Base-by-base conservation (phyloP, 2,888 invertebrate genomes). In the Oasisia sp. region DNA sequence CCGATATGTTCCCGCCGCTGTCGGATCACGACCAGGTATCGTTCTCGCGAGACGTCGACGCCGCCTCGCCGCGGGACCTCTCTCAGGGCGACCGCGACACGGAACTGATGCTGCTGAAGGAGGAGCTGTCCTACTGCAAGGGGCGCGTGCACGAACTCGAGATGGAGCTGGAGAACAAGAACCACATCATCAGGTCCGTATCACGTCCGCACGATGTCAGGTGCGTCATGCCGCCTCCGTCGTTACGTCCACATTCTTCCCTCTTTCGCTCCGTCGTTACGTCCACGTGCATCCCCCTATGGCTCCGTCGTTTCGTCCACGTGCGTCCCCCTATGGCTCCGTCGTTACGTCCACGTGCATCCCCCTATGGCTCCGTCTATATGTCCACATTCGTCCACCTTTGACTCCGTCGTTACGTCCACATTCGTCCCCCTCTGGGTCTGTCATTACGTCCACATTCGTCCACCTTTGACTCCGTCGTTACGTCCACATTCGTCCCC, bases 1-100 rank as follows among this genome's bases (percentile, higher is more conserved):
- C 74, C 74, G n/a, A 74, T 27, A 74, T 74, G 74, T 74, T 74
- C 74, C 74, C 74, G 74, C 74, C 74, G 74, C 74, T 74, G 74
- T 27, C 74, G 19, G 74, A 74, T 27, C 74, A n/a, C 27, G 74
- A 38, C 4, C 38, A 74, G 74, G 27, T 74, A 27, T n/a, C 74
- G 74, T 74, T 74, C 74, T 74, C 74, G 74, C 74, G 74, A 74
- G 74, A 74, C 74, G 74, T 74, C 19, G 74, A 74, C 74, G 74
- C 27, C 27, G 74, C n/a, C 19, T 74, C 74, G n/a, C 74, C 74
- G 74, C 74, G 74, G 5, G 74, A 74, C 27, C n/a, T 74, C 74
- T 74, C 74, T 3, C 74, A 74, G 74, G n/a, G 74, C 27, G 74
- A 74, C 74, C 74, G 74, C 27, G 74, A 74, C 74, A 74, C 74